Percentiles rank a stretch among this genome's conserved stretches.
phyloP scores from a whole-genome alignment of 2,888 invertebrate species.

The Heliconius hortense region DNA sequence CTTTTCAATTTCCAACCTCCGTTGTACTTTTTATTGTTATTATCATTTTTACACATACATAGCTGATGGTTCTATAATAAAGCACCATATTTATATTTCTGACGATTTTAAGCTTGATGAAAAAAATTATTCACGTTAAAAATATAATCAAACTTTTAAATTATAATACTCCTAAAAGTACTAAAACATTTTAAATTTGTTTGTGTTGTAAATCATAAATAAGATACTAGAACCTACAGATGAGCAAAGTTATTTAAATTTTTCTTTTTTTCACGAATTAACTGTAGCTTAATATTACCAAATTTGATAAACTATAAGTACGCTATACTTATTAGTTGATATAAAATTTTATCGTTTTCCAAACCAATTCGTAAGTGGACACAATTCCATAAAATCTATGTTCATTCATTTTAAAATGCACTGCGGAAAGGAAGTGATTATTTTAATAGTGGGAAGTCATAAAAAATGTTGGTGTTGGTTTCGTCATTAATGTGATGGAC shows the following conservation, averaged over 20 bases:
- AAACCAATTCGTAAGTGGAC: constrained; percentile 38
- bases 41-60: background rate
- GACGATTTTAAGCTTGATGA: background rate
- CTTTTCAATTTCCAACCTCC: background rate
- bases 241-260: no score
- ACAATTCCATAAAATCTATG: constrained; percentile 40
- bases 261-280: no score
- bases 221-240: no score
- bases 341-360: constrained; percentile 21
- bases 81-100: background rate
- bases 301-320: background rate
- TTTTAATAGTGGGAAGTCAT: constrained; percentile 75
- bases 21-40: background rate
- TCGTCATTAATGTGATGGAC: constrained; percentile 71
- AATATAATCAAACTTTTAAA: no score
- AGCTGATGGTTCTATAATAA: background rate
- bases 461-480: constrained; percentile 65
- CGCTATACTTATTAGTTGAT: background rate
- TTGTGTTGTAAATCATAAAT: no score
- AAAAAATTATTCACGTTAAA: background rate
- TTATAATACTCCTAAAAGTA: no score
- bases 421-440: constrained; percentile 71
- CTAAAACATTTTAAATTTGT: no score
- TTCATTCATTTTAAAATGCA: constrained; percentile 58
- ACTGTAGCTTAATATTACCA: background rate